Conservation (phyloP, 2,797 vertebrate genomes). For the Amblyopsis hoosieri region DNA sequence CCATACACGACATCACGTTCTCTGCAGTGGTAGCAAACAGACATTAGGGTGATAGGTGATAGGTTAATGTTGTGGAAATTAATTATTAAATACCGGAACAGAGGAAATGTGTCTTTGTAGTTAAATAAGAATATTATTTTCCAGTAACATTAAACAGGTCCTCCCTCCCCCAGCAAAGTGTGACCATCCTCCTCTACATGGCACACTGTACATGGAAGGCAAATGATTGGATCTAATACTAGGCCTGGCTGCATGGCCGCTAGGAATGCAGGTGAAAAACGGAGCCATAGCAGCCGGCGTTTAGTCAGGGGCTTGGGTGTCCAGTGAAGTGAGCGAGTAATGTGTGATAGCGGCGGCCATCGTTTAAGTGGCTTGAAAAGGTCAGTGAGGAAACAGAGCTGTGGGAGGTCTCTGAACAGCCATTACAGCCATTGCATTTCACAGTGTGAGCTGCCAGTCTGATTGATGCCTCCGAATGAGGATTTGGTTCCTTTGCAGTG, state of each 20-base stretch:
- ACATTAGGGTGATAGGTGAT: constrained; percentile 38
- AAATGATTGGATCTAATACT: constrained; percentile 48
- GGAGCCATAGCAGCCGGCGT: constrained; percentile 20
- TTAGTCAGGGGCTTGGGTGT: constrained; percentile 34
- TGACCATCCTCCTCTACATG: constrained; percentile 16
- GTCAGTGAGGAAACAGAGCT: constrained; percentile 35
- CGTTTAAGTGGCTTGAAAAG: constrained; percentile 59
- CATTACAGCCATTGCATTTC: constrained; percentile 55
- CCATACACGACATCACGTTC: constrained; percentile 26
- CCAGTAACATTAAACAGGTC: constrained; percentile 10
- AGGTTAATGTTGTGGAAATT: constrained; percentile 17
- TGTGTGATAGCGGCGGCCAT: constrained; percentile 52
- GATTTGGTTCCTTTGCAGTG: constrained; percentile 43
- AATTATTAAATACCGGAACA: no score
- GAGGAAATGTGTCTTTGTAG: no score
- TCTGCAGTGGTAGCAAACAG: constrained; percentile 28
- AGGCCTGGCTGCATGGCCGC: constrained; percentile 6
- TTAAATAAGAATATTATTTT: no score
- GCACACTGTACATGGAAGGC: constrained; percentile 36
- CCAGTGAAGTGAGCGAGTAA: constrained; percentile 55
- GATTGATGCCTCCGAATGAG: constrained; percentile 52
- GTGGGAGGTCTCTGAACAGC: constrained; percentile 27
- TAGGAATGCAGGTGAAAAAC: constrained; percentile 5
- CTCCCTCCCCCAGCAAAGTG: constrained; percentile 40
- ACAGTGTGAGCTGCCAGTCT: constrained; percentile 35